Evolutionary conservation across 2,113 vertebrate genomes (phyloP).

Genomic region (Amia ocellicauda): DNA sequence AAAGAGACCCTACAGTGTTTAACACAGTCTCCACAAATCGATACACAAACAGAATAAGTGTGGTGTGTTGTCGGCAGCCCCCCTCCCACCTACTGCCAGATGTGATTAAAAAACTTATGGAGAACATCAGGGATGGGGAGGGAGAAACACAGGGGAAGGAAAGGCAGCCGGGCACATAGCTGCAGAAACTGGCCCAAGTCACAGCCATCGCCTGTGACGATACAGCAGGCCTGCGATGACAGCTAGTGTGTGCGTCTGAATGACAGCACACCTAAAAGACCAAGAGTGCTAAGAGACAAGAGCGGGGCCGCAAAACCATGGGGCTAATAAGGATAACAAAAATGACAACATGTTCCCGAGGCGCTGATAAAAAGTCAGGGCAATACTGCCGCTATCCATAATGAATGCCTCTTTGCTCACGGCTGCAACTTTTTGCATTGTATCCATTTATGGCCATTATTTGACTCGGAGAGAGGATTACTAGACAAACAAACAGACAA

Average conservation of each 20-base stretch:
- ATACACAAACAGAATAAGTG: neutral
- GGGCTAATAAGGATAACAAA: neutral
- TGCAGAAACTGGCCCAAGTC: too few relatives aligned
- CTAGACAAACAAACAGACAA: too few relatives aligned
- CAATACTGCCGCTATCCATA: neutral
- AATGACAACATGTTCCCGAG: neutral
- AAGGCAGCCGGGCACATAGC: too few relatives aligned
- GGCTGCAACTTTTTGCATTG: too few relatives aligned
- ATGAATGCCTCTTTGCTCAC: neutral
- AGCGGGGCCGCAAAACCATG: neutral
- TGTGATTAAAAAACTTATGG: too few relatives aligned
- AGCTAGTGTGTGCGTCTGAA: neutral
- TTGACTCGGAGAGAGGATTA: too few relatives aligned
- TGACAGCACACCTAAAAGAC: slow-evolving; percentile 4
- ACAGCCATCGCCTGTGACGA: neutral
- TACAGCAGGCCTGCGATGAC: neutral
- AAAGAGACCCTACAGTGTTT: neutral
- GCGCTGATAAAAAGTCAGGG: neutral
- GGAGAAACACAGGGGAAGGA: neutral
- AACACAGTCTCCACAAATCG: neutral
- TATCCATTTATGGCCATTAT: too few relatives aligned
- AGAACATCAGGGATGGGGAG: too few relatives aligned
- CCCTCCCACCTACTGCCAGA: neutral
- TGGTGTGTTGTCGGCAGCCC: neutral
- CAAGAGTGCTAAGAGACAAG: neutral